Conservation (phyloP, 2,888 invertebrate species). For the Elmis aenea region DNA sequence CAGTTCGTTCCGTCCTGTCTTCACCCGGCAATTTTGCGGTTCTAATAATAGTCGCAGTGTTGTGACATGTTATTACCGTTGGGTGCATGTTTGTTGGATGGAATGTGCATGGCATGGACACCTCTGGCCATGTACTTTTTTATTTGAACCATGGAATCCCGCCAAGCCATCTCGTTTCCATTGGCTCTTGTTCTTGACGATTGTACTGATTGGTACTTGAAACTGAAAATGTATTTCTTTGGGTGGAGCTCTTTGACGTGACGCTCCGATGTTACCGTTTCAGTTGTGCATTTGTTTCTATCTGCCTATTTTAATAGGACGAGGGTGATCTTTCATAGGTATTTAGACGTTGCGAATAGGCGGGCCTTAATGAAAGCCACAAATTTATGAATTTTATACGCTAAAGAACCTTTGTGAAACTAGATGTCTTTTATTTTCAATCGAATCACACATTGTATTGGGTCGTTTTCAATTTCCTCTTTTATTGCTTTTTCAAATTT, state of each 20-base stretch:
- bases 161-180: slow-evolving; percentile 24
- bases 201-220: slow-evolving; percentile 25
- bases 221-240: slow-evolving; percentile 12
- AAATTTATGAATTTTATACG: too few species aligned
- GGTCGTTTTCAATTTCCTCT: too few species aligned
- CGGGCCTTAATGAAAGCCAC: too few species aligned
- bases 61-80: slow-evolving; percentile 16
- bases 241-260: slow-evolving; percentile 20
- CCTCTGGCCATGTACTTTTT: slow-evolving; percentile 21
- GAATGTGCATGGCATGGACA: slow-evolving; percentile 26
- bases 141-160: slow-evolving; percentile 22
- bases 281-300: too few species aligned
- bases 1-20: slow-evolving; percentile 11
- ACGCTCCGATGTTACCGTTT: too few species aligned
- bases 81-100: slow-evolving; percentile 19
- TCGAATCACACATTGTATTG: too few species aligned
- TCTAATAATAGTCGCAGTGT: slow-evolving; percentile 11
- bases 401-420: too few species aligned
- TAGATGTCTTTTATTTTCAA: too few species aligned
- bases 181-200: slow-evolving; percentile 24
- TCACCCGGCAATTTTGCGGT: slow-evolving; percentile 5
- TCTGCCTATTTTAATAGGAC: too few species aligned
- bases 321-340: too few species aligned
- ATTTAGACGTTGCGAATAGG: too few species aligned
- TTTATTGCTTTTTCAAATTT: too few species aligned